phyloP scores from a whole-genome alignment of 2,113 vertebrate species.

The Actenoides lindsayi region DNA sequence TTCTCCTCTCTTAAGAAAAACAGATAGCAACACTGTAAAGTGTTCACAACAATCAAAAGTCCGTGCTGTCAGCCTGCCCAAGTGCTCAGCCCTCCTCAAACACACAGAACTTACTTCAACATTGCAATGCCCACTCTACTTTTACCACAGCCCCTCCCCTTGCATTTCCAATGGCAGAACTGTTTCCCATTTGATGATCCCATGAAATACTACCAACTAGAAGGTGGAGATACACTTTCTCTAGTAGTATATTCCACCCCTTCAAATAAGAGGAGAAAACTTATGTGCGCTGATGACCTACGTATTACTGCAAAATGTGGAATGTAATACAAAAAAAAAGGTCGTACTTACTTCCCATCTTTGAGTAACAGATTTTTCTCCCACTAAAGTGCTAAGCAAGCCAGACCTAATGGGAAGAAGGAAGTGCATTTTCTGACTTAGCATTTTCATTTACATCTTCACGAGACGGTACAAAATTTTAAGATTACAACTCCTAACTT shows the following conservation, averaged over 20 bases:
- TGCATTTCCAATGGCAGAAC: background rate
- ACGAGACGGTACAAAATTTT: background rate
- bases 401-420: conserved; percentile 83
- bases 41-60: background rate
- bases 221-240: background rate
- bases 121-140: background rate
- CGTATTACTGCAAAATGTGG: background rate
- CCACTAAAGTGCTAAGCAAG: conserved; percentile 95
- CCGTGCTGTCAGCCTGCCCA: background rate
- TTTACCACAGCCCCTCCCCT: background rate
- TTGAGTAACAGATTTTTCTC: conserved; percentile 97
- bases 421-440: background rate
- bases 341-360: conserved; percentile 91
- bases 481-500: background rate
- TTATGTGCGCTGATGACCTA: background rate
- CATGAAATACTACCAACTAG: background rate
- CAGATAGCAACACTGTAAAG: conserved; percentile 1
- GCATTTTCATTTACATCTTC: background rate
- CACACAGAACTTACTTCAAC: accelerated
- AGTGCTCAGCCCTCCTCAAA: background rate
- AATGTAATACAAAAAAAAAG: background rate
- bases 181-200: background rate
- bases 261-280: background rate
- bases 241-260: background rate
- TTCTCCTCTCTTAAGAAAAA: conserved; percentile 89